A percentile compares a stretch with the other conserved stretches of the same genome.
These are phyloP conservation scores for Tenthredo mesomela DNA, from an alignment of 2,888 invertebrate genomes.

Conservation along the genomic window DNA sequence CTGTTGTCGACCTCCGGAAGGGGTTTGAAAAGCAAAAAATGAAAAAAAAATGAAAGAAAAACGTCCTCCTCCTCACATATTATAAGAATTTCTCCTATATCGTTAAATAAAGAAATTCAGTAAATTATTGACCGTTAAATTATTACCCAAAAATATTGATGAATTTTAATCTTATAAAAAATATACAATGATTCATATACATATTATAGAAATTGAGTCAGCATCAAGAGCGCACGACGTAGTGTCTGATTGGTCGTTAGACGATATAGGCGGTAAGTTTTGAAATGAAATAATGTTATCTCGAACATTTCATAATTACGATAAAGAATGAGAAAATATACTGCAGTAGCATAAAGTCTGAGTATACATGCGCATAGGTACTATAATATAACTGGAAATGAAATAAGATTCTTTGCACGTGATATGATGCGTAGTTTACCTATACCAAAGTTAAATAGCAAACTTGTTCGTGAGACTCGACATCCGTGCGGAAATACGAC, in stretches of 20 bases:
- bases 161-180: neutral
- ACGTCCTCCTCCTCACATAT: neutral
- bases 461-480: slow-evolving; percentile 15
- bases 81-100: neutral
- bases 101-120: neutral
- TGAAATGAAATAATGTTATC: neutral
- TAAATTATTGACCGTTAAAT: neutral
- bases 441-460: neutral
- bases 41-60: neutral
- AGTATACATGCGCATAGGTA: neutral
- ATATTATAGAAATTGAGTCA: neutral
- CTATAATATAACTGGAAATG: neutral
- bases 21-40: neutral
- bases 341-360: neutral
- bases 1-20: neutral
- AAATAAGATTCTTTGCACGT: slow-evolving; percentile 4
- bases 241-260: neutral
- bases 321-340: neutral
- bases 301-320: neutral
- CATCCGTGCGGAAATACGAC: slow-evolving; percentile 39
- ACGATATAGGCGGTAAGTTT: neutral
- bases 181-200: neutral
- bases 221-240: neutral
- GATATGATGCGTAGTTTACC: slow-evolving; percentile 21
- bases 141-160: neutral